These are phyloP conservation scores for Trigoniulus corallinus DNA, from an alignment of 1,140 invertebrate species.

Conservation along the genomic window DNA sequence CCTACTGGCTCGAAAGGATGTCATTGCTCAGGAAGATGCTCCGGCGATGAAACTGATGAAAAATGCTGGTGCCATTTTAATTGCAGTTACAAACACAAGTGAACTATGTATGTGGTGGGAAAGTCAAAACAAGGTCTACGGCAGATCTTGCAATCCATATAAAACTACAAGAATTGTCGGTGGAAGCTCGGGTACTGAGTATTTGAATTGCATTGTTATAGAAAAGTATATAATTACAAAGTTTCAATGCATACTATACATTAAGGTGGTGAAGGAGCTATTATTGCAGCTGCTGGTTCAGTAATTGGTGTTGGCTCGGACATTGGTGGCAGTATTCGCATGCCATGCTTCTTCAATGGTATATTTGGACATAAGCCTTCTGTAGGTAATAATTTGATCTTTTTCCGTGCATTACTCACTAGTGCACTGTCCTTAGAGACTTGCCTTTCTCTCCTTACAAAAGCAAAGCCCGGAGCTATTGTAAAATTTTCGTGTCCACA, in stretches of 20 bases:
- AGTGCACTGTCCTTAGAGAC: neutral
- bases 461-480: neutral
- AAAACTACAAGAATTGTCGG: slow-evolving; percentile 65
- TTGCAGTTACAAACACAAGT: slow-evolving; percentile 65
- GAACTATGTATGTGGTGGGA: slow-evolving; percentile 72
- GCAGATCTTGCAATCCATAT: slow-evolving; percentile 73
- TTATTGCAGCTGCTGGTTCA: slow-evolving; percentile 54
- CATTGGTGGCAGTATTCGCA: slow-evolving; percentile 88
- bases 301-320: slow-evolving; percentile 84
- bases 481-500: neutral
- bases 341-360: slow-evolving; percentile 88
- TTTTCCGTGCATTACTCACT: neutral
- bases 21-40: slow-evolving; percentile 44
- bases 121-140: slow-evolving; percentile 72
- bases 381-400: slow-evolving; percentile 31
- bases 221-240: no score
- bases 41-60: slow-evolving; percentile 39
- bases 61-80: slow-evolving; percentile 53
- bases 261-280: slow-evolving; percentile 22
- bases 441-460: neutral
- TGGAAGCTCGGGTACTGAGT: slow-evolving; percentile 49
- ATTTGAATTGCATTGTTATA: slow-evolving; percentile 16
- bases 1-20: slow-evolving; percentile 23
- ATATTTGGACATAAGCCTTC: slow-evolving; percentile 91
- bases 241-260: neutral